phyloP scores from a whole-genome alignment of 2,888 invertebrate genomes.

The Perithous albicinctus region DNA sequence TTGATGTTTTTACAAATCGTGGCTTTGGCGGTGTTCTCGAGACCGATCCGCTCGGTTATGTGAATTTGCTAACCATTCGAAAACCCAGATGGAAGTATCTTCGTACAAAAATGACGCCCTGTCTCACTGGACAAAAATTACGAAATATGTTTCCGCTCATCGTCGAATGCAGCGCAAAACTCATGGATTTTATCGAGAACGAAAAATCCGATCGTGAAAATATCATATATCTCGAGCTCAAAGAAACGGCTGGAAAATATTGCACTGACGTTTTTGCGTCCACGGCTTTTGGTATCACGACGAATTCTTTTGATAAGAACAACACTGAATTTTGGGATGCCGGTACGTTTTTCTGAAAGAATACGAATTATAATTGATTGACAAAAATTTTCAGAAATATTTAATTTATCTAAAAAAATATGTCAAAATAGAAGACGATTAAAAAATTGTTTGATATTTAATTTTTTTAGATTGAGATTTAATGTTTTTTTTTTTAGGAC shows the following conservation, averaged over 20 bases:
- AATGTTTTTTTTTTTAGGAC: slow-evolving; percentile 67
- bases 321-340: slow-evolving; percentile 74
- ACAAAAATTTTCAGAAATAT: too few species aligned
- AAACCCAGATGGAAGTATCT: slow-evolving; percentile 86
- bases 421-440: too few species aligned
- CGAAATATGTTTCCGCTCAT: slow-evolving; percentile 77
- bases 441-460: too few species aligned
- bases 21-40: slow-evolving; percentile 80
- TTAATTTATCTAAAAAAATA: too few species aligned
- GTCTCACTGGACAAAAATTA: slow-evolving; percentile 77
- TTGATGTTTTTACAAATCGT: slow-evolving; percentile 84
- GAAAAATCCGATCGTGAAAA: slow-evolving; percentile 59
- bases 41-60: slow-evolving; percentile 80
- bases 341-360: slow-evolving; percentile 69
- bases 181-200: slow-evolving; percentile 73
- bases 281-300: slow-evolving; percentile 76
- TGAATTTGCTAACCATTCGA: slow-evolving; percentile 83
- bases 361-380: neutral
- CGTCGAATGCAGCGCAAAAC: slow-evolving; percentile 70
- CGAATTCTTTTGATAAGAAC: slow-evolving; percentile 74
- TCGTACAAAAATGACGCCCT: slow-evolving; percentile 79
- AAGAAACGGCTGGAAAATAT: slow-evolving; percentile 72
- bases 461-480: too few species aligned
- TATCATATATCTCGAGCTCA: slow-evolving; percentile 72
- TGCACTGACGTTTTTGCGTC: slow-evolving; percentile 76